Percentiles rank a stretch among this genome's conserved stretches.
These are phyloP conservation scores for Pangasius larnaudii DNA, from an alignment of 2,797 vertebrate genomes.

Conservation along the genomic window DNA sequence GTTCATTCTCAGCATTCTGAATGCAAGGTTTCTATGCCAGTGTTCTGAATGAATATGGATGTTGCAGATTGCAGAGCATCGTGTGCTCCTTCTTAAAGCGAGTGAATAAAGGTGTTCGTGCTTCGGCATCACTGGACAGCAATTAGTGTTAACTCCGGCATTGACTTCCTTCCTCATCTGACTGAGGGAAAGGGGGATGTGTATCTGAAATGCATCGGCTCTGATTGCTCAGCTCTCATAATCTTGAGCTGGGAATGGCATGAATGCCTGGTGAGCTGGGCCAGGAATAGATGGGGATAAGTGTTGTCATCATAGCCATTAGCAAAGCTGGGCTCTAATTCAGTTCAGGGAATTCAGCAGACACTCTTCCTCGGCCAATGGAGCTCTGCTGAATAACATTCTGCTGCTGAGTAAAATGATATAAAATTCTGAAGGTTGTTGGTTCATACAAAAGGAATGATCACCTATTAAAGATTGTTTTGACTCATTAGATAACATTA, in stretches of 20 bases:
- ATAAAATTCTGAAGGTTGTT: not conserved
- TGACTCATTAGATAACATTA: slow-evolving; percentile 2
- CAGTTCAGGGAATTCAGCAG: slow-evolving; percentile 58
- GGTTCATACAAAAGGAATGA: not conserved
- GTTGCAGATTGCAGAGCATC: not conserved
- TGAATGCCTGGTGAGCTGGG: slow-evolving; percentile 40
- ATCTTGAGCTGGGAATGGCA: slow-evolving; percentile 59
- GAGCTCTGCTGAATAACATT: slow-evolving; percentile 45
- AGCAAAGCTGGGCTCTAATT: slow-evolving; percentile 63
- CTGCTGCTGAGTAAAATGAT: slow-evolving; percentile 23
- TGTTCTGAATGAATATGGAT: not conserved
- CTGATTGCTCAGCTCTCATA: slow-evolving; percentile 51
- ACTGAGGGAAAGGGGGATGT: slow-evolving; percentile 10
- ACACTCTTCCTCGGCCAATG: slow-evolving; percentile 45
- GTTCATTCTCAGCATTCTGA: not conserved
- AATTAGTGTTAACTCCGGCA: slow-evolving; percentile 9
- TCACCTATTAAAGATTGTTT: not conserved
- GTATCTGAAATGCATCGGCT: slow-evolving; percentile 38
- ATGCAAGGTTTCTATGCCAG: not conserved
- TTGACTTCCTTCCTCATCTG: slow-evolving; percentile 6
- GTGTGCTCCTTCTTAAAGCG: not conserved
- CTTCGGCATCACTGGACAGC: slow-evolving; percentile 28
- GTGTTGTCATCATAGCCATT: slow-evolving; percentile 66
- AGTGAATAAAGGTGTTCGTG: slow-evolving; percentile 10
- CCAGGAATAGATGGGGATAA: slow-evolving; percentile 63